phyloP scores from a whole-genome alignment of 2,113 vertebrate genomes.

The Coptodon rendalli region DNA sequence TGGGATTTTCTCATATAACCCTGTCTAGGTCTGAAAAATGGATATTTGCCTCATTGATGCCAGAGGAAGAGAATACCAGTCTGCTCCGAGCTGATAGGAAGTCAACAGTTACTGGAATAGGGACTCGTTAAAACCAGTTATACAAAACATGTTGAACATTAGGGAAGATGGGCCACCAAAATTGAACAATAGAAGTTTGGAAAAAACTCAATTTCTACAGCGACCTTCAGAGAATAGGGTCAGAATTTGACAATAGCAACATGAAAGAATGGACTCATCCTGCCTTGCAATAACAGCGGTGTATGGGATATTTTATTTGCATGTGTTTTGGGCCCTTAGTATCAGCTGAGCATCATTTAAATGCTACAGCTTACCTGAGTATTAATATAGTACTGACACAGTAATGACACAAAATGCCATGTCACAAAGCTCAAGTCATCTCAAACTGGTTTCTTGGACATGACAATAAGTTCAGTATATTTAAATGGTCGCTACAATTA shows the following conservation, averaged over 20 bases:
- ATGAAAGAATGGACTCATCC: background rate
- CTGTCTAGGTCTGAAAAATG: accelerated
- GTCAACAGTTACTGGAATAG: background rate
- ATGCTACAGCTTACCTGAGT: background rate
- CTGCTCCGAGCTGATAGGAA: background rate
- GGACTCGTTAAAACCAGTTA: accelerated
- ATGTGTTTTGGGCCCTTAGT: background rate
- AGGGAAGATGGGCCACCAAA: background rate
- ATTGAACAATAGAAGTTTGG: accelerated
- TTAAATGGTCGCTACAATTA: background rate
- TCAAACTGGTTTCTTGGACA: background rate
- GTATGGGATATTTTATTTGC: background rate
- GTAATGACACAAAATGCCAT: accelerated
- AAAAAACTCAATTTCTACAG: background rate
- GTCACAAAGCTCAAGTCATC: background rate
- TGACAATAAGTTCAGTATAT: background rate
- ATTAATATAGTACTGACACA: background rate
- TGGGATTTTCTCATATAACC: background rate
- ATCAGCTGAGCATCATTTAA: background rate
- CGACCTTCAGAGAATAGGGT: accelerated
- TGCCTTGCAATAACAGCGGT: accelerated
- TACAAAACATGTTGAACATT: background rate
- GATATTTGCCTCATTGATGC: accelerated
- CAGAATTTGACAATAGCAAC: accelerated
- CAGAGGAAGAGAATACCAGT: background rate